phyloP scores from a whole-genome alignment of 2,888 invertebrate species.

The Lasiommata megera region DNA sequence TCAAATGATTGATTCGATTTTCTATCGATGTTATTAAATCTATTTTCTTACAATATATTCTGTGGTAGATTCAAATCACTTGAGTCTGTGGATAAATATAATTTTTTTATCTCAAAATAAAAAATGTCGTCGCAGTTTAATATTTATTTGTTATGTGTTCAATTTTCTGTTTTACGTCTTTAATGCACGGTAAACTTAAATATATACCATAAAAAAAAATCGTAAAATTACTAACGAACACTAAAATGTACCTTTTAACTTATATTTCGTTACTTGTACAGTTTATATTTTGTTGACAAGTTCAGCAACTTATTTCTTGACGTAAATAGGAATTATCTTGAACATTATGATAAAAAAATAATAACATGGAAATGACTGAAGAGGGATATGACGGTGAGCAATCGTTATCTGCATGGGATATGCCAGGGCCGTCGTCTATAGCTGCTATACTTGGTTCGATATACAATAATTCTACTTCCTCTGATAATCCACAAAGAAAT shows the following conservation, averaged over 20 bases:
- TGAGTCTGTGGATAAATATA: not conserved
- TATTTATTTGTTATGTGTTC: conserved; percentile 3
- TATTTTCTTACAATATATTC: not conserved
- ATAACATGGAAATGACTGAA: conserved; percentile 61
- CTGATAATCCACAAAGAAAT: conserved; percentile 61
- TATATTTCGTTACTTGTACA: not conserved
- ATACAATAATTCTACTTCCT: conserved; percentile 81
- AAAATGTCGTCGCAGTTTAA: conserved; percentile 5
- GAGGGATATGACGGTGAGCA: conserved; percentile 63
- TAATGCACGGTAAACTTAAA: conserved; percentile 5
- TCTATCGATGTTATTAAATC: too few relatives aligned
- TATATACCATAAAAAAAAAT: not conserved
- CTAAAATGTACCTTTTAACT: conserved; percentile 9
- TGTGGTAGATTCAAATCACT: not conserved
- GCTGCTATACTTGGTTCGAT: conserved; percentile 84
- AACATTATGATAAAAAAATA: conserved; percentile 40
- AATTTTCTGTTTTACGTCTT: not conserved
- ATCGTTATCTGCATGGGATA: conserved; percentile 66
- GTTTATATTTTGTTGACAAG: conserved; percentile 29
- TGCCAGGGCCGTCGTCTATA: conserved; percentile 76
- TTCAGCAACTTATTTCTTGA: conserved; percentile 22
- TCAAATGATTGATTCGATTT: too few relatives aligned
- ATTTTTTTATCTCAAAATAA: not conserved
- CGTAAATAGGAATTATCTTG: conserved; percentile 14
- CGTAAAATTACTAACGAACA: not conserved